Evolutionary conservation across 2,113 vertebrate species (phyloP), one percentile per base, ranked within the genome.

Genomic region (Bujurquina vittata): DNA sequence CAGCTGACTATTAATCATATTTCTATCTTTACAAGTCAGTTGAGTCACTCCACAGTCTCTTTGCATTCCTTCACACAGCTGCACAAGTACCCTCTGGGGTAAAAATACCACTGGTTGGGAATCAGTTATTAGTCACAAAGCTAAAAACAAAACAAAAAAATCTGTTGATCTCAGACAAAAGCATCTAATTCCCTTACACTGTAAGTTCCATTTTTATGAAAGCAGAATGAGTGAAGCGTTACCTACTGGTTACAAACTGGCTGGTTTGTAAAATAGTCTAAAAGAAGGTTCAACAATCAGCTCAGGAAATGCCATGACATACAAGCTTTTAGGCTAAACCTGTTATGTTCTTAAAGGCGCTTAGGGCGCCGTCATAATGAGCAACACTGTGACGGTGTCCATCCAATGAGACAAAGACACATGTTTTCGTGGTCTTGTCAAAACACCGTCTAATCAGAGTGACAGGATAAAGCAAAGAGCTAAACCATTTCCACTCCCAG

Each of bases 301-400:
- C 9, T 62, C 75, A 85, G 86, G 52, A 92, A 90, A 90, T 74
- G 59, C 46, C 69, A 87, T 84, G 89, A 91, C 92, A 91, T 89
- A 87, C 92, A 91, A 93, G 88, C 91, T 92, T 85, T 89, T 92
- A 83, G 74, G 87, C 80, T 95, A 95, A 95, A 95, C 94, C 93
- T 94, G 93, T 95, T 94, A 94, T 88, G 93, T 93, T 94, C 93
- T 94, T 94, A 92, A 52, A 93, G 79, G 57, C 80, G 92, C 93
- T 94, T 94, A 94, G 85, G 79, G 84, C 7, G 7, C 80, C 10
- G 60, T 63, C 4, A 43, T 74, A 54, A 61, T 43, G 65, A 75
- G 59, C 81, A 10, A 62, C 72, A 49, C 31, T 69, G 84, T 87
- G 85, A 77, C 78, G 43, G 54, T 14, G 75, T 74, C 84, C 60